Evolutionary conservation across 2,113 vertebrate species (phyloP), one percentile per base, ranked within the genome.

Genomic region (Brachyhypopomus occidentalis): DNA sequence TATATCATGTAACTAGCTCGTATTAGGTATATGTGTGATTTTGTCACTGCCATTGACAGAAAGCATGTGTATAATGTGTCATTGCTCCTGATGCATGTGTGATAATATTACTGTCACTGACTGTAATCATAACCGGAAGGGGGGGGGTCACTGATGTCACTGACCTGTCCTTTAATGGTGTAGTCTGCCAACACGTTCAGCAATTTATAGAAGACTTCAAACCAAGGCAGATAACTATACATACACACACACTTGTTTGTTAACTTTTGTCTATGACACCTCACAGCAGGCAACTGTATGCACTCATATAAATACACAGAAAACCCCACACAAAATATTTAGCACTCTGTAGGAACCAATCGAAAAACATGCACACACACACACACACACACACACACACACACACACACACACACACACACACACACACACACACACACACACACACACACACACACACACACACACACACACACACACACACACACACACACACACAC

Each of bases 201-300:
- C 41, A 99, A 92, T 83, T 98, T 98, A 91, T 99, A 99, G 91
- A 98, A 99, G 70, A 98, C 96, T 89, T 99, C 98, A 83, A 98
- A 99, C 97, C 98, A 99, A 0, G 98, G 98, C 73, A 99, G 94
- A 90, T 98, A 99, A 92, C 96, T 98, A 78, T 12, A 85, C 71
- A 90, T 52, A 88, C n/a, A 87, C 0, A 83, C 16, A 77, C 8
- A 55, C 38, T 60, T 45, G 27, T 1, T 52, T 52, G 45, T 52
- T 11, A 52, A 52, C 1, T 52, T 52, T 52, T 52, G 1, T 52
- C 8, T 52, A 52, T 1, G 45, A 52, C 45, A 52, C 45, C 45
- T 52, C n/a, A 71, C 1, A 45, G 14, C 20, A 9, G 4, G 16
- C 17, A 30, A 16, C 0, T 30, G 3, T 19, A 66, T 5, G 16